phyloP scores from a whole-genome alignment of 2,113 vertebrate species.

The Irena cyanogastra region DNA sequence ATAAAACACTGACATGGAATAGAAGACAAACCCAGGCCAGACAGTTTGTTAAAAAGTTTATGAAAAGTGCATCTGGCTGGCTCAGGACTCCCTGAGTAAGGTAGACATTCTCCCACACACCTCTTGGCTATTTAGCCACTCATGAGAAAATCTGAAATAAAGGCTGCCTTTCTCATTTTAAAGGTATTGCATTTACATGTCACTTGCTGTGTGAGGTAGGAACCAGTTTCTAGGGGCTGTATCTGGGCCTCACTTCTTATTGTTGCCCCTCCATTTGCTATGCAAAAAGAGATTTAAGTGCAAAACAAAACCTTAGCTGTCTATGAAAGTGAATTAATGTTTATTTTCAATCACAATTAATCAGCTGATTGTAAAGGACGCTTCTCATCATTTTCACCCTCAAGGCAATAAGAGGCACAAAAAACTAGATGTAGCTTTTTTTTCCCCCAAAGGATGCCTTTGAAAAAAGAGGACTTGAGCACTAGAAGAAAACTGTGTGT shows the following conservation, averaged over 20 bases:
- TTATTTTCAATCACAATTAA: neutral
- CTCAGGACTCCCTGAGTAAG: conserved; percentile 61
- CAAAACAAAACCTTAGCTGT: neutral
- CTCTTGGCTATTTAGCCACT: neutral
- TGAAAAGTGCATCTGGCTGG: conserved; percentile 58
- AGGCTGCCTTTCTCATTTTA: conserved; percentile 19
- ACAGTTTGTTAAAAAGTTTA: conserved; percentile 4
- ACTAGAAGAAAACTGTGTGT: neutral
- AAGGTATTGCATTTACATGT: neutral
- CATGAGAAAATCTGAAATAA: neutral
- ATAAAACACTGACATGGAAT: conserved; percentile 56
- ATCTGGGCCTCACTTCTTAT: neutral
- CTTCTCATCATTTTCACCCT: neutral
- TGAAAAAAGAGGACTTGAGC: neutral
- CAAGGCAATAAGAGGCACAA: neutral
- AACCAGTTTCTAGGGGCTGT: neutral
- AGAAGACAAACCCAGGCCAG: conserved; percentile 50
- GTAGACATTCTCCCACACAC: conserved; percentile 6
- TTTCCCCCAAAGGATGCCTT: neutral
- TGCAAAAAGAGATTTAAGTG: neutral
- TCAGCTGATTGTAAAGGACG: neutral
- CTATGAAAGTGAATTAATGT: neutral
- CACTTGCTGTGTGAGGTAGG: conserved; percentile 48
- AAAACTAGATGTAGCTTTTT: neutral
- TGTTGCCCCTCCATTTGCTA: neutral